Percentiles rank a stretch among this genome's conserved stretches.
phyloP scores from a whole-genome alignment of 2,888 invertebrate genomes.

The Geophilus truncorum region DNA sequence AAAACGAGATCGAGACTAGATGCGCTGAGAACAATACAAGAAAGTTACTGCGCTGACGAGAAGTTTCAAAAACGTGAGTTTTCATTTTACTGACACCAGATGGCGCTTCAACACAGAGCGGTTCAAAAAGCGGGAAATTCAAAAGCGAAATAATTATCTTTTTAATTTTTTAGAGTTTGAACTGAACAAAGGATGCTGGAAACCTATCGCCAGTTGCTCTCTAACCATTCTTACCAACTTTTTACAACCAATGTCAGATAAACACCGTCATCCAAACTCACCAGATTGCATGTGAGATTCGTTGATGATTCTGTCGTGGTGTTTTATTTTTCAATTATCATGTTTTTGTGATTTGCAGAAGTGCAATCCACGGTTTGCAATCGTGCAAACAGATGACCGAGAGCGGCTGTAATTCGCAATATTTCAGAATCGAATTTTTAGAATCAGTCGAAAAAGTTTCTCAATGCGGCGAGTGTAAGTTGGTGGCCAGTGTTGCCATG shows the following conservation, averaged over 20 bases:
- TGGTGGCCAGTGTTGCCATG: background rate
- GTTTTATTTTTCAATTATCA: background rate
- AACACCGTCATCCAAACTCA: background rate
- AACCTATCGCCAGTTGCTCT: background rate
- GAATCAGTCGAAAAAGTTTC: background rate
- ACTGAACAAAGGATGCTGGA: background rate
- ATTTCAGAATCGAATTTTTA: background rate
- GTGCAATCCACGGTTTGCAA: background rate
- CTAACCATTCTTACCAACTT: background rate
- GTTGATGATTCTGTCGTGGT: too few species aligned
- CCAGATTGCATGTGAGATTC: background rate
- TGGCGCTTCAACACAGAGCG: background rate
- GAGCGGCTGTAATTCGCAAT: background rate
- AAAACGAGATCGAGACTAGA: background rate
- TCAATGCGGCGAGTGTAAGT: background rate
- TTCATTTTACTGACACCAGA: background rate
- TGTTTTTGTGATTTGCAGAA: background rate
- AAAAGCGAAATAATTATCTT: background rate
- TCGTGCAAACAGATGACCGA: background rate
- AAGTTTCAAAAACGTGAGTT: background rate
- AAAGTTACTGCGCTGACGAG: background rate
- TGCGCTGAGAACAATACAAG: background rate
- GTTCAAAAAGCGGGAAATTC: background rate
- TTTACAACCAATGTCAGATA: background rate
- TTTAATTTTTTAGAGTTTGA: background rate